These are phyloP conservation scores for Notothenia rossii DNA, from an alignment of 2,113 vertebrate species.

Conservation along the genomic window DNA sequence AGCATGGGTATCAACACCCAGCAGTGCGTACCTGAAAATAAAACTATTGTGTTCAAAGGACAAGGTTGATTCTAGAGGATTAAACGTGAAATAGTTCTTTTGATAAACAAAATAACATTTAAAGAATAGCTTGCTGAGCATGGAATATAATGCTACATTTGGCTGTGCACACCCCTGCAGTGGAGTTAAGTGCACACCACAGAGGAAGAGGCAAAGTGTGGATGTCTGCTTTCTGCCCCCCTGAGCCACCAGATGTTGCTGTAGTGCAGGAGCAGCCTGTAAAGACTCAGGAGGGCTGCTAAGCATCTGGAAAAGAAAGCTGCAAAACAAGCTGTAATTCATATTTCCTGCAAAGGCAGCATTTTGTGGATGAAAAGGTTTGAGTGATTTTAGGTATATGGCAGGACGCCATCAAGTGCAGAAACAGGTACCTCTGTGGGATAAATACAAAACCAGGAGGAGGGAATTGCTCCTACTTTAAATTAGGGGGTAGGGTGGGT, in stretches of 20 bases:
- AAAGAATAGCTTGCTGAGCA: background rate
- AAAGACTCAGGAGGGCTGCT: slow-evolving; percentile 7
- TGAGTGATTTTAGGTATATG: background rate
- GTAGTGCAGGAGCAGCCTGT: slow-evolving; percentile 26
- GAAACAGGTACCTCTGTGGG: background rate
- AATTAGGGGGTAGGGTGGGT: background rate
- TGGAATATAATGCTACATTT: background rate
- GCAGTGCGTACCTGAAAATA: slow-evolving; percentile 29
- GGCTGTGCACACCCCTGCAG: background rate
- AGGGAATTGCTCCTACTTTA: background rate
- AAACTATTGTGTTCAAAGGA: slow-evolving; percentile 7
- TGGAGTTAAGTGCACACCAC: background rate
- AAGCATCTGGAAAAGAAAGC: background rate
- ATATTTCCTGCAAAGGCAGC: background rate
- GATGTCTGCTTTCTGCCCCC: slow-evolving; percentile 12
- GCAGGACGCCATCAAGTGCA: background rate
- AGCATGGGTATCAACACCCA: slow-evolving; percentile 48
- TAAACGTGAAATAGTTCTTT: background rate
- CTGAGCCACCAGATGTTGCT: slow-evolving; percentile 72
- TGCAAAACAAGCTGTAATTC: slow-evolving; percentile 20
- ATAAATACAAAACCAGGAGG: background rate
- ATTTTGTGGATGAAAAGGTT: background rate
- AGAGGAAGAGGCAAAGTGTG: slow-evolving; percentile 9
- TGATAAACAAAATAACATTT: slow-evolving; percentile 2
- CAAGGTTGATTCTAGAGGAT: background rate